These are phyloP conservation scores for Drosophila busckii DNA, from an alignment of 1,140 invertebrate genomes.

Conservation along the genomic window DNA sequence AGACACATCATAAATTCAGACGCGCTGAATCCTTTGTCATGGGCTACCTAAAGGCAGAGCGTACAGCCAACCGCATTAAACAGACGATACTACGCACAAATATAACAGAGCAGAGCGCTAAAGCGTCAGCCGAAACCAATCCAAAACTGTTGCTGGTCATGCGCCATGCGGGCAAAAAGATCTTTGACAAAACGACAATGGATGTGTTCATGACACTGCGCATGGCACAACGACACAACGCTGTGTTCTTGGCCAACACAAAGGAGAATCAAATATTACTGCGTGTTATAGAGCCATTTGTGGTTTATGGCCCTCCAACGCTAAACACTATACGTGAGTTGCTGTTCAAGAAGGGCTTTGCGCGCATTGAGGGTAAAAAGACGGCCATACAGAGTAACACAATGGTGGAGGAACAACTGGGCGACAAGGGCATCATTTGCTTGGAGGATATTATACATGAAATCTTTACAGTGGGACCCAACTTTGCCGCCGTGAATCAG, in stretches of 20 bases:
- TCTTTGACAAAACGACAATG: conserved; percentile 66
- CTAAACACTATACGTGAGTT: conserved; percentile 66
- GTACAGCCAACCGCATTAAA: conserved; percentile 66
- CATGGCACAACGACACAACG: conserved; percentile 55
- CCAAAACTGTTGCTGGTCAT: conserved; percentile 67
- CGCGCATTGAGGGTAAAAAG: conserved; percentile 60
- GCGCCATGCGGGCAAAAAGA: conserved; percentile 72
- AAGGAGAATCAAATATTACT: conserved; percentile 70
- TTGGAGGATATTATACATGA: conserved; percentile 78
- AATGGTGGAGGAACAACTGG: conserved; percentile 69
- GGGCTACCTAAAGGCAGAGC: conserved; percentile 69
- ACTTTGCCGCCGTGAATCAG: conserved; percentile 56
- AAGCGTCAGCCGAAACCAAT: conserved; percentile 44
- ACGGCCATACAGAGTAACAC: conserved; percentile 74
- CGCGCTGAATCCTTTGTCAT: conserved; percentile 77
- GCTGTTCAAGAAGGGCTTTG: conserved; percentile 77
- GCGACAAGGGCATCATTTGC: conserved; percentile 71
- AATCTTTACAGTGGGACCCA: conserved; percentile 72
- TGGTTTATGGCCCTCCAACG: conserved; percentile 68
- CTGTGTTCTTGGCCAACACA: conserved; percentile 69
- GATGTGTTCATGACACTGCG: conserved; percentile 59
- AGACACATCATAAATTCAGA: conserved; percentile 62
- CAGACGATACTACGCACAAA: conserved; percentile 61
- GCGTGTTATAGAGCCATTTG: conserved; percentile 75
- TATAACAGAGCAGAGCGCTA: conserved; percentile 49